Base-by-base conservation (phyloP, 1,140 invertebrate genomes). In the Branchinecta lynchi region DNA sequence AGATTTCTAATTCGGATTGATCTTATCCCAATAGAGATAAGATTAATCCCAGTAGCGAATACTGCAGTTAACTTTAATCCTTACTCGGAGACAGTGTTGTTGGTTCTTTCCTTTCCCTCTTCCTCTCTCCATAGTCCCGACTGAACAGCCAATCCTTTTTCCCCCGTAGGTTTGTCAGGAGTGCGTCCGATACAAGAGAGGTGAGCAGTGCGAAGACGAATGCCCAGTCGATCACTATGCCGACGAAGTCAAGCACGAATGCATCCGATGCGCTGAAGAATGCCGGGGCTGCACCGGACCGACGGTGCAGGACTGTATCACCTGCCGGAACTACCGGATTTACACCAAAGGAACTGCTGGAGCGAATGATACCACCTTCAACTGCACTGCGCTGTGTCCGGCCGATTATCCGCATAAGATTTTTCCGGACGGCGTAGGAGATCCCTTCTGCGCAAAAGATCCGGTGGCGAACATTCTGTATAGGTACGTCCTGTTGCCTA, bases 121-220 rank as follows among this genome's bases (percentile, higher is more conserved):
- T 5, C 32, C 32, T 32, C 32, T 32, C 32, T 32, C 32, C 32
- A 32, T 32, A 32, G 32, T 32, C 32, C 32, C 32, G 2, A 32
- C 32, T 32, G 32, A 32, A 32, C 32, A 5, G 32, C 32, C 32
- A 32, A 32, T 32, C 32, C 32, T 32, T 32, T 1, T 32, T 32
- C 32, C 32, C 32, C 32, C 32, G 5, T 75, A 78, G 45, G 79
- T 80, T 8, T 95, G 92, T 76, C 85, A 88, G 75, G 86, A 92
- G 73, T 96, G 92, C 76, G 84, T 85, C 7, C 86, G 86, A 65
- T 95, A 89, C 76, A 90, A 90, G 74, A 83, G 86, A 69, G 89
- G 88, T 0, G 90, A 94, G 74, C 90, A 92, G 75, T 96, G 93
- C 76, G 91, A 93, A 77, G 87, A 92, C 67, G 88, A 93, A 76